A percentile compares a stretch with the other conserved stretches of the same genome.
Conservation (phyloP, 2,797 vertebrate genomes). For the Sebastes steindachneri region DNA sequence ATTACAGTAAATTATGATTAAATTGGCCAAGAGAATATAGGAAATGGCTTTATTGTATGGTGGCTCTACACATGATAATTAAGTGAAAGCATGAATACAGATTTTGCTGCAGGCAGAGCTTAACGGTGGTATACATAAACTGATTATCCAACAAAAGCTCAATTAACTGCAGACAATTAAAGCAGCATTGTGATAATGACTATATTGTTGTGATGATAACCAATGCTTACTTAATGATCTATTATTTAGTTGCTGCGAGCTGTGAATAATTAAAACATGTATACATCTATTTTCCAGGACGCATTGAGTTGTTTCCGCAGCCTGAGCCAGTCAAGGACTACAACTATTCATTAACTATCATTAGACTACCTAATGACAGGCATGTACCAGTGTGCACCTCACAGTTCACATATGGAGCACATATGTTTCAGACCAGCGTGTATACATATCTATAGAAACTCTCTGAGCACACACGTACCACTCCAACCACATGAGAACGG, state of each 20-base stretch:
- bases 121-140: constrained; percentile 11
- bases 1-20: neutral
- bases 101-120: constrained; percentile 12
- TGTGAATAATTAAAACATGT: constrained; percentile 12
- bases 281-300: neutral
- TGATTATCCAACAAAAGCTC: constrained; percentile 38
- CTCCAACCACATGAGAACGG: constrained; percentile 42
- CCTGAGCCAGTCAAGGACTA: neutral
- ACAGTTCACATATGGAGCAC: constrained; percentile 29
- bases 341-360: constrained; percentile 17
- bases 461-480: neutral
- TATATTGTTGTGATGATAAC: neutral
- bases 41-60: neutral
- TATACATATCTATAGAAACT: neutral
- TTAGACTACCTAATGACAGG: constrained; percentile 34
- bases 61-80: neutral
- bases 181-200: constrained; percentile 15
- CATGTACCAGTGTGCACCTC: neutral
- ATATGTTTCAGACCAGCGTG: constrained; percentile 17
- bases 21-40: neutral
- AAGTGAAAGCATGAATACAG: constrained; percentile 1
- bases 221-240: constrained; percentile 9
- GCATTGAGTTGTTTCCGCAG: neutral
- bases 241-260: constrained; percentile 20
- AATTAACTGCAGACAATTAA: constrained; percentile 40